A percentile compares a stretch with the other conserved stretches of the same genome.
phyloP scores from a whole-genome alignment of 2,113 vertebrate species.

The Campylomormyrus tamandua region DNA sequence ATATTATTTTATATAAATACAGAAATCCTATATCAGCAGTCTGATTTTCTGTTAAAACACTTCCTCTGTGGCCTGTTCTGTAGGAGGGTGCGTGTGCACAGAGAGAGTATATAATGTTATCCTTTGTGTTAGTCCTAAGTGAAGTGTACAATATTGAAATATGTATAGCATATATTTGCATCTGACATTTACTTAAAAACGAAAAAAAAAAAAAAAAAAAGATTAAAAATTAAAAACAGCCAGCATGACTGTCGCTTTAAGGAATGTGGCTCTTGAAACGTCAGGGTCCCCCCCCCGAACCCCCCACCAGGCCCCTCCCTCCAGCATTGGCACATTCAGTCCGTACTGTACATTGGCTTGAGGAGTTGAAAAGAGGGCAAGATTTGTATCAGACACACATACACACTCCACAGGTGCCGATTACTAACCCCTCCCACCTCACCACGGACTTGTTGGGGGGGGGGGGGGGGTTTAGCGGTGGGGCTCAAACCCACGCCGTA shows the following conservation, averaged over 20 bases:
- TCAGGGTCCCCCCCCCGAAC: not conserved
- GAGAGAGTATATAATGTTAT: constrained; percentile 7
- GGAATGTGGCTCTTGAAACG: not conserved
- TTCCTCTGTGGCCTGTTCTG: constrained; percentile 31
- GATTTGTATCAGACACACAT: not conserved
- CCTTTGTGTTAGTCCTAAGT: not conserved
- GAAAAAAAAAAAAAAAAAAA: too few species aligned
- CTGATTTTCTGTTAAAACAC: constrained; percentile 18
- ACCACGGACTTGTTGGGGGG: not conserved
- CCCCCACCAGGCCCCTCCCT: not conserved
- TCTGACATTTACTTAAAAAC: not conserved
- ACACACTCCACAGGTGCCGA: not conserved
- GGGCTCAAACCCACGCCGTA: not conserved
- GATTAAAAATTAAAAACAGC: not conserved
- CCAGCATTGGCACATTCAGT: not conserved
- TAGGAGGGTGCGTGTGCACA: constrained; percentile 28
- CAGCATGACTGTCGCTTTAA: not conserved
- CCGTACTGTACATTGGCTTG: not conserved
- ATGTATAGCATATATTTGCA: not conserved
- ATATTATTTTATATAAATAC: constrained; percentile 67
- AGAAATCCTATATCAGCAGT: constrained; percentile 43
- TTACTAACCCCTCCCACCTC: not conserved
- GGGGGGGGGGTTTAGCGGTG: not conserved
- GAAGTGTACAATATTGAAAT: not conserved
- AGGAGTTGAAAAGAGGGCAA: not conserved